Evolutionary conservation across 2,797 vertebrate species (phyloP).

Genomic region (Rhinoraja longicauda): DNA sequence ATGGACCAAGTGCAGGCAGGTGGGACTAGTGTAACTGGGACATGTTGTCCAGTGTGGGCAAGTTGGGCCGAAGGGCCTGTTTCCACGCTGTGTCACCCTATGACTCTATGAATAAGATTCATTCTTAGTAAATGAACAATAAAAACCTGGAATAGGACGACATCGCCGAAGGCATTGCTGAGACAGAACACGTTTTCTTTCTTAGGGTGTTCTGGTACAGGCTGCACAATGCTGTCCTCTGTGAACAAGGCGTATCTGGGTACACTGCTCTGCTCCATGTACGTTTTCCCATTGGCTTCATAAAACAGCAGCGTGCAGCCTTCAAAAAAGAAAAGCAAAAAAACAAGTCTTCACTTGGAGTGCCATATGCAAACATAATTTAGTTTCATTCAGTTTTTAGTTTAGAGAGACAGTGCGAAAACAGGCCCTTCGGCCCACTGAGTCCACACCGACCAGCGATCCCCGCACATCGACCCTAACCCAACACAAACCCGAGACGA

Average conservation of each 20-base stretch:
- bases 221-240: slow-evolving; percentile 85
- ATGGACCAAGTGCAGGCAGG: too few relatives aligned
- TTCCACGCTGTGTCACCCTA: too few relatives aligned
- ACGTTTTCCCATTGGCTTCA: slow-evolving; percentile 78
- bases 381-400: too few relatives aligned
- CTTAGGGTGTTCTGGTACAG: slow-evolving; percentile 86
- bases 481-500: too few relatives aligned
- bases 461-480: too few relatives aligned
- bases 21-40: too few relatives aligned
- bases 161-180: slow-evolving; percentile 87
- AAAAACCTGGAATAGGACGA: slow-evolving; percentile 86
- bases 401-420: too few relatives aligned
- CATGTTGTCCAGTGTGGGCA: too few relatives aligned
- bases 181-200: slow-evolving; percentile 93
- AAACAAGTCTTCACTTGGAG: not conserved
- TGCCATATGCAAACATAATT: not conserved
- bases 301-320: slow-evolving; percentile 87
- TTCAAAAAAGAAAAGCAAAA: slow-evolving; percentile 46
- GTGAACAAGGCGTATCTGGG: slow-evolving; percentile 80
- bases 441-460: too few relatives aligned
- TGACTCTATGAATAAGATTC: not conserved
- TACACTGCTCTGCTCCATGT: slow-evolving; percentile 66
- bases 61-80: too few relatives aligned
- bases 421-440: too few relatives aligned
- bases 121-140: not conserved